Evolutionary conservation across 1,140 invertebrate species (phyloP).

Genomic region (Plutomurus gul): DNA sequence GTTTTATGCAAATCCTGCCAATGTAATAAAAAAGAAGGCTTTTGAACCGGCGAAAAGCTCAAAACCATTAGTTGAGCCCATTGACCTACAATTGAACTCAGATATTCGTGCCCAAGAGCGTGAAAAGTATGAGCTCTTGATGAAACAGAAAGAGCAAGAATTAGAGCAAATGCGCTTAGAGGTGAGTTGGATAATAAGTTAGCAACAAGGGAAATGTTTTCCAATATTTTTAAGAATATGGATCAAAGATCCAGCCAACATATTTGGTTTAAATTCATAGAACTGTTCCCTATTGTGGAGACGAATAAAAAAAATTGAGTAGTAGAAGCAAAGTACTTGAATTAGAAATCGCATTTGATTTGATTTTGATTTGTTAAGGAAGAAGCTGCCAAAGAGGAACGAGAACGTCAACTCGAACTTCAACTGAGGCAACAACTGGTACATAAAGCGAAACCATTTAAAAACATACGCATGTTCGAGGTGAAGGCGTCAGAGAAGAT

Average conservation of each 20-base stretch:
- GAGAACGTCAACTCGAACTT: conserved; percentile 15
- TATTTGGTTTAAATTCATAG: too few species aligned
- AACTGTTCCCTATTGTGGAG: too few species aligned
- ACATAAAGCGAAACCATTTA: conserved; percentile 45
- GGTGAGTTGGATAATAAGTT: not conserved
- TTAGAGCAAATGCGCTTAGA: conserved; percentile 53
- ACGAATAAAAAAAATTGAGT: too few species aligned
- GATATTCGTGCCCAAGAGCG: conserved; percentile 60
- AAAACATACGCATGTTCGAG: conserved; percentile 42
- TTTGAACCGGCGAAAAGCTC: conserved; percentile 60
- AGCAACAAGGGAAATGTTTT: too few species aligned
- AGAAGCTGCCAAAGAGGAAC: conserved; percentile 29
- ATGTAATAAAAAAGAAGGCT: conserved; percentile 61
- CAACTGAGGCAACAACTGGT: conserved; percentile 26
- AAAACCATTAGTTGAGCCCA: conserved; percentile 58
- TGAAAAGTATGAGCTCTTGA: conserved; percentile 58
- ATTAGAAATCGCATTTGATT: not conserved
- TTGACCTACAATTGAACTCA: conserved; percentile 60
- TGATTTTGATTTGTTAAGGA: conserved; percentile 24
- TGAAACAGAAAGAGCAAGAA: conserved; percentile 59
- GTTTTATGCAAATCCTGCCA: conserved; percentile 61
- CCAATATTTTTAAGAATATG: too few species aligned
- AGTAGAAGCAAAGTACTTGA: not conserved
- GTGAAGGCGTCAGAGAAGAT: conserved; percentile 40
- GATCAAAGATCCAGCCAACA: too few species aligned